phyloP scores from a whole-genome alignment of 2,797 vertebrate species.

The Simalia tracyae region DNA sequence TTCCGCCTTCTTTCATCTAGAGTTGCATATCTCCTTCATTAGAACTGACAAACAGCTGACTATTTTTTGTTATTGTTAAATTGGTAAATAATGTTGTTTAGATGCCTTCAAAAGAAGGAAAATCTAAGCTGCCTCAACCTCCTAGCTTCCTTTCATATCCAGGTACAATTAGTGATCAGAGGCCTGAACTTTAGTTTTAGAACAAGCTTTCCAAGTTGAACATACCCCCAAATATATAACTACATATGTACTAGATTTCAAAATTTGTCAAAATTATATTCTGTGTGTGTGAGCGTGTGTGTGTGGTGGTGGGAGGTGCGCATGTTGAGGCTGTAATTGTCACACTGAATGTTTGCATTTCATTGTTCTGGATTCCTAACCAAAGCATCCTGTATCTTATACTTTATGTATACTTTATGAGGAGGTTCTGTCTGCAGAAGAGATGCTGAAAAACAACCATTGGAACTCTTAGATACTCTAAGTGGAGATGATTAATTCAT shows the following conservation, averaged over 20 bases:
- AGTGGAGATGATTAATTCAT: conserved; percentile 15
- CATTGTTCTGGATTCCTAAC: background rate
- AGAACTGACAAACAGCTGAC: background rate
- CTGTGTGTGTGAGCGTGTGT: too few relatives aligned
- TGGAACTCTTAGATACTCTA: conserved; percentile 2
- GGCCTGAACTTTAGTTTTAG: background rate
- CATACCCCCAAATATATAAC: background rate
- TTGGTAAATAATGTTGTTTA: background rate
- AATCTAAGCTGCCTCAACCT: background rate
- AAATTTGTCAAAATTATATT: background rate
- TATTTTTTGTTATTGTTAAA: background rate
- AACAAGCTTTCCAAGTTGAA: background rate
- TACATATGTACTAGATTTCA: background rate
- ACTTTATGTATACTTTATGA: conserved; percentile 16
- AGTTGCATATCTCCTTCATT: background rate
- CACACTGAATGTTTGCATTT: background rate
- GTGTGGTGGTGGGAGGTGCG: background rate
- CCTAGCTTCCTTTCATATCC: background rate
- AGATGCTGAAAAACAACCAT: background rate
- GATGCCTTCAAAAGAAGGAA: too few relatives aligned
- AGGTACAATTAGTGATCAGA: background rate
- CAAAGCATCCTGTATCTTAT: background rate
- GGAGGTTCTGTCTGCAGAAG: conserved; percentile 16
- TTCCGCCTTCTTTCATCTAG: background rate
- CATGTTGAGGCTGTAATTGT: background rate